A percentile compares a stretch with the other conserved stretches of the same genome.
Evolutionary conservation across 1,140 invertebrate genomes (phyloP).

Genomic region (Megalonaias nervosa): DNA sequence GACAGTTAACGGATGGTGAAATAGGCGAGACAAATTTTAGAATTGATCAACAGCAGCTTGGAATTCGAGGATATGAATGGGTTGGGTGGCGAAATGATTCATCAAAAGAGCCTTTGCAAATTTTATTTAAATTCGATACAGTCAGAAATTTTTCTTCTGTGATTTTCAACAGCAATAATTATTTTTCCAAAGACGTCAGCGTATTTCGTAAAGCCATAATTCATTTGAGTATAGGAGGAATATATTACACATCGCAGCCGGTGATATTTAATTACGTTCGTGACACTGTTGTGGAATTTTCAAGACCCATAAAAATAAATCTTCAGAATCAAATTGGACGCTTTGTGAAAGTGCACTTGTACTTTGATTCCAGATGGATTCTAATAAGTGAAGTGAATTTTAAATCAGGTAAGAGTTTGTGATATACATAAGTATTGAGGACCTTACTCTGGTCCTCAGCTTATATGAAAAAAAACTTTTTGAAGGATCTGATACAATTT

Average conservation of each 20-base stretch:
- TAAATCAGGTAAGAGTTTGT: conserved; percentile 62
- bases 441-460: no score
- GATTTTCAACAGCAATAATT: conserved; percentile 85
- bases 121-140: conserved; percentile 88
- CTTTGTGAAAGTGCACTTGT: conserved; percentile 85
- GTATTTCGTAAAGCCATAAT: conserved; percentile 78
- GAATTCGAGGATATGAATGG: conserved; percentile 85
- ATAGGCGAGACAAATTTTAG: conserved; percentile 83
- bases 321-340: conserved; percentile 86
- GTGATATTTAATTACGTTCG: conserved; percentile 81
- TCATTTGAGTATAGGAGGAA: conserved; percentile 85
- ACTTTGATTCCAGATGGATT: conserved; percentile 89
- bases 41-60: conserved; percentile 79
- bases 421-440: no score
- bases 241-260: conserved; percentile 83
- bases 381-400: conserved; percentile 87
- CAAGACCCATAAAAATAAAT: conserved; percentile 87
- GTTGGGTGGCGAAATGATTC: conserved; percentile 92
- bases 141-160: conserved; percentile 91
- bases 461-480: no score
- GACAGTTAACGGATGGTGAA: conserved; percentile 88
- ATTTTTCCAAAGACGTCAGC: conserved; percentile 79
- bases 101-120: conserved; percentile 70
- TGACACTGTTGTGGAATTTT: conserved; percentile 87
- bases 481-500: no score